Conservation (phyloP, 2,797 vertebrate species). For the Lutjanus argentimaculatus region DNA sequence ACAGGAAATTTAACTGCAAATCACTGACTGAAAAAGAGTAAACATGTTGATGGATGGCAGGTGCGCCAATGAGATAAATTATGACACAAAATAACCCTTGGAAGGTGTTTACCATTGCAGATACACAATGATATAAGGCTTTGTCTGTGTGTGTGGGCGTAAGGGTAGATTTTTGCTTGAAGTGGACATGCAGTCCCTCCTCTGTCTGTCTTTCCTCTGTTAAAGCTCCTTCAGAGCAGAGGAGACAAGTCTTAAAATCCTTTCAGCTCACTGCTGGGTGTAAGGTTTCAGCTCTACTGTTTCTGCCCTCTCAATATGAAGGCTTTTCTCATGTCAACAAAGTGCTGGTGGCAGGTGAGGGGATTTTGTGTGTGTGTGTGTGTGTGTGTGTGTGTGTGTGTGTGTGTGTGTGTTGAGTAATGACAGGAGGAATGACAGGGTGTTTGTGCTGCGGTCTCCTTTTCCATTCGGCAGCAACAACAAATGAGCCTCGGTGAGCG, state of each 20-base stretch:
- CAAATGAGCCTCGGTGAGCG: conserved; percentile 37
- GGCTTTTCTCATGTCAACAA: conserved; percentile 37
- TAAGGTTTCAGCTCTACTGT: conserved; percentile 32
- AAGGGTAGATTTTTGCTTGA: conserved; percentile 4
- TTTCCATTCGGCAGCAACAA: conserved; percentile 53
- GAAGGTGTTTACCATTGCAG: conserved; percentile 41
- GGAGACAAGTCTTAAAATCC: conserved; percentile 27
- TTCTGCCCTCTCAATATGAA: conserved; percentile 30
- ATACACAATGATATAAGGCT: not conserved
- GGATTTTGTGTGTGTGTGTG: conserved; percentile 4
- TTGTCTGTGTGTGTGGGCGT: conserved; percentile 17
- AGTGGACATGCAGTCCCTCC: conserved; percentile 7
- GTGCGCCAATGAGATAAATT: not conserved
- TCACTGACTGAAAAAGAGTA: not conserved
- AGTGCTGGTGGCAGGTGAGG: conserved; percentile 36
- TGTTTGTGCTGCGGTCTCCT: conserved; percentile 43
- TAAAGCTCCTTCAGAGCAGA: conserved; percentile 16
- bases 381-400: conserved; percentile 4
- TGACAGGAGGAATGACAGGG: conserved; percentile 34
- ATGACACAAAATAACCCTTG: conserved; percentile 12
- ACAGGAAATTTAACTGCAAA: conserved; percentile 22
- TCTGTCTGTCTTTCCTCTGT: conserved; percentile 5
- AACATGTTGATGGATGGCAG: conserved; percentile 7
- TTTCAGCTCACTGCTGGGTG: conserved; percentile 19
- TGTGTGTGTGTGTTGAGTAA: conserved; percentile 22